Percentiles rank a stretch among this genome's conserved stretches.
Conservation (phyloP, 2,888 invertebrate species). For the Euclidia mi region DNA sequence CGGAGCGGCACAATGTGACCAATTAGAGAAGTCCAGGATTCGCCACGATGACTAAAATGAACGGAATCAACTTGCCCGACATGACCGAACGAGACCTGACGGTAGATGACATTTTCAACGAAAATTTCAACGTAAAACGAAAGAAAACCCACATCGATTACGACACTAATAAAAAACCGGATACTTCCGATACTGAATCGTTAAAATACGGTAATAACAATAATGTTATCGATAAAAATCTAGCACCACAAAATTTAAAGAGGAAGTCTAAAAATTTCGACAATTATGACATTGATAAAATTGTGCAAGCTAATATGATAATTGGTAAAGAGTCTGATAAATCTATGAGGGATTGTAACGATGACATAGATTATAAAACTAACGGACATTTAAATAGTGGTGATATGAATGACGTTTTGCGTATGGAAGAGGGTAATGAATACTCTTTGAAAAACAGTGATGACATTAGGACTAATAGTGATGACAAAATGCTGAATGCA, state of each 20-base stretch:
- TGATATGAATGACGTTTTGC: slow-evolving; percentile 43
- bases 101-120: slow-evolving; percentile 79
- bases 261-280: slow-evolving; percentile 66
- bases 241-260: slow-evolving; percentile 65
- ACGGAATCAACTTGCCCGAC: slow-evolving; percentile 74
- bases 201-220: slow-evolving; percentile 68
- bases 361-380: slow-evolving; percentile 52
- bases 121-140: slow-evolving; percentile 70
- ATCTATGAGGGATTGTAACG: slow-evolving; percentile 66
- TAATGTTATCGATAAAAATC: slow-evolving; percentile 59
- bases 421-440: slow-evolving; percentile 58
- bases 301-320: slow-evolving; percentile 76
- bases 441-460: slow-evolving; percentile 63
- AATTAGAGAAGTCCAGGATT: slow-evolving; percentile 75
- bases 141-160: slow-evolving; percentile 70
- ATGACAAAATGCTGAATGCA: slow-evolving; percentile 59
- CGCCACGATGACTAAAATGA: slow-evolving; percentile 83
- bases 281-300: slow-evolving; percentile 68
- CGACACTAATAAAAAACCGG: slow-evolving; percentile 48
- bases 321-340: slow-evolving; percentile 76
- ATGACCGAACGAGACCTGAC: slow-evolving; percentile 74
- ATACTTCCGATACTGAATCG: slow-evolving; percentile 37
- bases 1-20: slow-evolving; percentile 81
- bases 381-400: slow-evolving; percentile 46
- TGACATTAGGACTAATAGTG: slow-evolving; percentile 56